A percentile compares a stretch with the other conserved stretches of the same genome.
phyloP scores from a whole-genome alignment of 2,113 vertebrate species.

The Paradisaea rubra region DNA sequence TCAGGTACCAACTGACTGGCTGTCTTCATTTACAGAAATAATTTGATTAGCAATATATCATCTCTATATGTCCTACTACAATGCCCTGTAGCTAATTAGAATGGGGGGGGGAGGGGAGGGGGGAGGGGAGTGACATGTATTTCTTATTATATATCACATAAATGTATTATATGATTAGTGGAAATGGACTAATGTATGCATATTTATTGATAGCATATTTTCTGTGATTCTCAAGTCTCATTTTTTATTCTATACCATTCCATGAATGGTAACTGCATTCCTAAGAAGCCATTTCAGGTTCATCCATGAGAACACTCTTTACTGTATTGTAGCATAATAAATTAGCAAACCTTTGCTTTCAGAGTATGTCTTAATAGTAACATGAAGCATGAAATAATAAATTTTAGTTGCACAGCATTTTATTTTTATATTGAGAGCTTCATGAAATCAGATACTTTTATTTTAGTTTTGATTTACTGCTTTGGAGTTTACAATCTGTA shows the following conservation, averaged over 20 bases:
- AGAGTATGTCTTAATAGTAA: not conserved
- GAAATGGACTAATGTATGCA: not conserved
- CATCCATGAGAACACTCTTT: not conserved
- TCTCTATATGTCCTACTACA: not conserved
- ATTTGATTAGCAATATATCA: not conserved
- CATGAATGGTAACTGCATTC: not conserved
- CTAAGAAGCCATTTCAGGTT: not conserved
- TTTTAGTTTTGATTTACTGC: not conserved
- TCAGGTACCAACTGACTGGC: not conserved
- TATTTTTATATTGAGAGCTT: not conserved
- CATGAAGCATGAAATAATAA: not conserved
- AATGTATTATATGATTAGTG: not conserved
- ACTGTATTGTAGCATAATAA: not conserved
- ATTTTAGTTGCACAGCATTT: rapidly evolving
- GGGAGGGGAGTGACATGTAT: rapidly evolving
- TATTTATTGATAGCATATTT: not conserved
- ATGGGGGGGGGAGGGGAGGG: rapidly evolving
- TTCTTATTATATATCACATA: not conserved
- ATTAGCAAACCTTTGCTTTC: not conserved
- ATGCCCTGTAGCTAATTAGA: not conserved
- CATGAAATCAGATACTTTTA: not conserved
- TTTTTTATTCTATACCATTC: not conserved
- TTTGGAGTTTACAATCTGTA: not conserved
- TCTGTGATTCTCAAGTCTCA: not conserved
- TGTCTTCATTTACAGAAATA: not conserved